A percentile compares a stretch with the other conserved stretches of the same genome.
Evolutionary conservation across 2,888 invertebrate species (phyloP).

Genomic region (Leptogaster cylindrica): DNA sequence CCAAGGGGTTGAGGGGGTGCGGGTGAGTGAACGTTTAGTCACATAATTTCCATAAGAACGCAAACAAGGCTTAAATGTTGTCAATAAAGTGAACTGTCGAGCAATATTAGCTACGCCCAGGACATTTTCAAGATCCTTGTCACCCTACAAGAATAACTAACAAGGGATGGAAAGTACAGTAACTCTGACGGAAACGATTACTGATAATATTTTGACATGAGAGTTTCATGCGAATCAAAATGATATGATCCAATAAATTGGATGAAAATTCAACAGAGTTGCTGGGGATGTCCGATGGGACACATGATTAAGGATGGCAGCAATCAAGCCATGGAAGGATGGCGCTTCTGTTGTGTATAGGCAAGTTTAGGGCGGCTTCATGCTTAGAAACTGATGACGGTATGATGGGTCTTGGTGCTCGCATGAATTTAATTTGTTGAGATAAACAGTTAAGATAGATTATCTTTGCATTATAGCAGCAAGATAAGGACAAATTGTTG

Average conservation of each 20-base stretch:
- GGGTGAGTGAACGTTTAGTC: constrained; percentile 49
- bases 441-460: constrained; percentile 44
- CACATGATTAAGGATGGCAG: not conserved
- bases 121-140: constrained; percentile 21
- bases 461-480: constrained; percentile 43
- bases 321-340: not conserved
- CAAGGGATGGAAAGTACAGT: not conserved
- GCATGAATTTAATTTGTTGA: constrained; percentile 45
- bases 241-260: constrained; percentile 22
- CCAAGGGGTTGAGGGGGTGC: not conserved
- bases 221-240: constrained; percentile 33
- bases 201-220: constrained; percentile 43
- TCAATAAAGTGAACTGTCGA: constrained; percentile 40
- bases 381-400: not conserved
- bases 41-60: constrained; percentile 51
- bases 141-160: not conserved
- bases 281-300: not conserved
- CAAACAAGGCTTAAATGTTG: constrained; percentile 44
- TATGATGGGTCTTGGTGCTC: constrained; percentile 1
- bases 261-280: too few relatives aligned
- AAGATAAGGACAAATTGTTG: constrained; percentile 35
- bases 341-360: not conserved
- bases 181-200: constrained; percentile 38
- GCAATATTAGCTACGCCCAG: constrained; percentile 42
- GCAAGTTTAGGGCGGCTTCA: constrained; percentile 13